Percentiles rank a stretch among this genome's conserved stretches.
These are phyloP conservation scores for Arctocebus calabarensis DNA, from an alignment of 2,797 vertebrate genomes.

Conservation along the genomic window DNA sequence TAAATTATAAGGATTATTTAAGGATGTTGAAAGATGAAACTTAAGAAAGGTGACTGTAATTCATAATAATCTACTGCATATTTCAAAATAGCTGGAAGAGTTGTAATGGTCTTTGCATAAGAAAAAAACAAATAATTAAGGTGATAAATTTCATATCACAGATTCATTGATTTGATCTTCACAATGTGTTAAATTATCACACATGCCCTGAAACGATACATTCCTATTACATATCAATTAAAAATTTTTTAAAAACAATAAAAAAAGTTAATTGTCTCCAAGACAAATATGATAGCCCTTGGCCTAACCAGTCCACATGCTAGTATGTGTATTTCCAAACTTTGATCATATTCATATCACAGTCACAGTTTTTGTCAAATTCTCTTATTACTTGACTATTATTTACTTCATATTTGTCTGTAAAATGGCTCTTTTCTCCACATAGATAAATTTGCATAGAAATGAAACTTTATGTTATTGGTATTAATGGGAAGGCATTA, in stretches of 20 bases:
- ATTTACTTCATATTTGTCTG: slow-evolving; percentile 40
- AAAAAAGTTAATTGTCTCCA: neutral
- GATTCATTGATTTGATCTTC: neutral
- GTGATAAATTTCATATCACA: neutral
- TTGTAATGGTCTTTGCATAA: neutral
- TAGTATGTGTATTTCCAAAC: neutral
- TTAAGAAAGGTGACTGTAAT: neutral
- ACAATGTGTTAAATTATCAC: neutral
- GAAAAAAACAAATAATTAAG: neutral
- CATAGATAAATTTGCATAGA: slow-evolving; percentile 23
- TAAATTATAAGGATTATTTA: neutral
- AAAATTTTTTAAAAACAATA: neutral
- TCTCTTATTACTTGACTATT: neutral
- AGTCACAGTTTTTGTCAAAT: slow-evolving; percentile 36
- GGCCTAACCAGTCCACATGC: neutral
- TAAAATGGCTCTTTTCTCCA: neutral
- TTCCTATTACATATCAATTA: neutral
- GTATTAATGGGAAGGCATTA: slow-evolving; percentile 43
- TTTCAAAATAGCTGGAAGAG: neutral
- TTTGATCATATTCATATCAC: neutral
- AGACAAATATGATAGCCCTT: neutral
- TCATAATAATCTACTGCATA: neutral
- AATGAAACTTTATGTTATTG: slow-evolving; percentile 52
- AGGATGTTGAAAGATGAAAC: neutral
- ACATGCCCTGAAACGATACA: neutral